Conservation (phyloP, 2,113 vertebrate genomes). For the Glareola pratincola region DNA sequence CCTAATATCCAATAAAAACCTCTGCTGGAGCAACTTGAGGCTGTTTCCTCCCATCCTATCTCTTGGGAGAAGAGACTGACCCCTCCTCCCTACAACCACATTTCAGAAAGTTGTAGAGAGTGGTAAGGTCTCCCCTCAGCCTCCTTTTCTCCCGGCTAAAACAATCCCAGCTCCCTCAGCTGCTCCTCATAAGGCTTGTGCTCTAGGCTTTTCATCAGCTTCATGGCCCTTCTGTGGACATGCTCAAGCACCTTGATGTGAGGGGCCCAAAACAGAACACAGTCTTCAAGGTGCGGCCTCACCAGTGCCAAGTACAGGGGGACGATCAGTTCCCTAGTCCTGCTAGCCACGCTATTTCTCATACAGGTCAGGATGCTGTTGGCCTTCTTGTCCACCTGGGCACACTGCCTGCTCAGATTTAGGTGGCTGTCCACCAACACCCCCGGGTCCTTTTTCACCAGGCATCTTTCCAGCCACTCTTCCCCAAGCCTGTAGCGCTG, state of each 20-base stretch:
- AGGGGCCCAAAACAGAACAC: neutral
- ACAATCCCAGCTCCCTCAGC: no score
- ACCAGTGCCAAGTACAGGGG: neutral
- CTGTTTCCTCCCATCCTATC: neutral
- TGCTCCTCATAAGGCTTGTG: no score
- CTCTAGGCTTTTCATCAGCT: neutral
- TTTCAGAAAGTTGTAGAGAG: no score
- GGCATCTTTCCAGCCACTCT: neutral
- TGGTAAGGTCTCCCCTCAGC: no score
- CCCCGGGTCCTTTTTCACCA: neutral
- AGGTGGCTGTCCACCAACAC: neutral
- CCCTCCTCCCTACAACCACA: no score
- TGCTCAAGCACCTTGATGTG: neutral
- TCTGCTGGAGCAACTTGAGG: neutral
- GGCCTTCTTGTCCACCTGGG: neutral
- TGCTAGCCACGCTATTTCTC: neutral
- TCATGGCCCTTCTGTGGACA: neutral
- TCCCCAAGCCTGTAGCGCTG: neutral
- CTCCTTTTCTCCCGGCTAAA: no score
- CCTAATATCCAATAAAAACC: neutral
- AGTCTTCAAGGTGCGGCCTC: neutral
- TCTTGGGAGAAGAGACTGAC: neutral
- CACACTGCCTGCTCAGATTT: neutral
- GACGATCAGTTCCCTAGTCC: neutral
- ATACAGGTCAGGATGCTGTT: neutral